phyloP scores from a whole-genome alignment of 2,113 vertebrate species.

The Cyanoliseus patagonus region DNA sequence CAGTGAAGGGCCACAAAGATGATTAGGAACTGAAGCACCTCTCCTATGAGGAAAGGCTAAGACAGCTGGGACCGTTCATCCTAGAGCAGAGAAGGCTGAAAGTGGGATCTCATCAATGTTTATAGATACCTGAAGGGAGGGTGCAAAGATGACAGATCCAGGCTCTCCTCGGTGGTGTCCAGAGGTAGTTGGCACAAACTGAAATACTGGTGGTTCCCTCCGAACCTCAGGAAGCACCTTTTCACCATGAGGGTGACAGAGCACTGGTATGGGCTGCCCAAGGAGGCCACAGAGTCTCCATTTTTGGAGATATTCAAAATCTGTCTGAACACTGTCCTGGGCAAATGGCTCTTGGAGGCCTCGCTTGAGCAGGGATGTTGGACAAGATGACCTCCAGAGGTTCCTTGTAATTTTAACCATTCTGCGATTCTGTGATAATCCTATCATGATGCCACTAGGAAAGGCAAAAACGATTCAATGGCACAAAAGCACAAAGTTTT shows the following conservation, averaged over 20 bases:
- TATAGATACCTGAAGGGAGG: neutral
- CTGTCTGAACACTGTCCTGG: rapidly evolving
- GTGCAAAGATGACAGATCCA: neutral
- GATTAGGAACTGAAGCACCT: neutral
- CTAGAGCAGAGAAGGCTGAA: neutral
- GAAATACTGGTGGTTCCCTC: neutral
- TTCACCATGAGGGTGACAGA: neutral
- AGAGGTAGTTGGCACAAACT: neutral
- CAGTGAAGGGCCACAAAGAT: neutral
- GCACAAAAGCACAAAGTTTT: neutral
- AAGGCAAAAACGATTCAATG: neutral
- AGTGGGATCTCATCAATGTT: neutral
- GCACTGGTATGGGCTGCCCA: neutral
- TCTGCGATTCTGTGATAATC: neutral
- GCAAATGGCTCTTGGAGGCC: neutral
- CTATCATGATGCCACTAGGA: neutral
- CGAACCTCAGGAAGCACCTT: neutral
- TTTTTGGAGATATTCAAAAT: neutral
- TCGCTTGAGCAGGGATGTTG: neutral
- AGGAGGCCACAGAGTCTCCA: neutral
- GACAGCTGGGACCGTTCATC: neutral
- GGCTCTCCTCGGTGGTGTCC: neutral
- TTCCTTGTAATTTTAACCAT: neutral
- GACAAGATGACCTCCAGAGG: neutral
- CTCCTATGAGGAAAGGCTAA: neutral